Percentiles rank a stretch among this genome's conserved stretches.
These are phyloP conservation scores for Alauda arvensis DNA, from an alignment of 2,797 vertebrate species.

Conservation along the genomic window DNA sequence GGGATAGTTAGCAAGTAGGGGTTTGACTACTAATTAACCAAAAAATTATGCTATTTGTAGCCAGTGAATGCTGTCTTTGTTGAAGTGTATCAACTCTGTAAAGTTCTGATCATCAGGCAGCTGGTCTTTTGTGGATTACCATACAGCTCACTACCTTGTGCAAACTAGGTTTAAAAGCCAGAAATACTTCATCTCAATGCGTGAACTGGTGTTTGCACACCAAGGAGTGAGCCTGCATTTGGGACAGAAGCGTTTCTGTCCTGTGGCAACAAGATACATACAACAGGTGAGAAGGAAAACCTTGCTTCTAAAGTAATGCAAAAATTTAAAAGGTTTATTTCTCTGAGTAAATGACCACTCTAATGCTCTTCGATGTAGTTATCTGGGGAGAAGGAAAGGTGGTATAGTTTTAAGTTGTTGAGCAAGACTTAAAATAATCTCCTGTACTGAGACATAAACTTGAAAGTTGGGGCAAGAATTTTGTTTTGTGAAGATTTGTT, in stretches of 20 bases:
- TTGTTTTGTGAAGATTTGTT: background rate
- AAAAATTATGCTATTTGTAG: background rate
- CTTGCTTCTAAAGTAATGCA: background rate
- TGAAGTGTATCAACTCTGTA: background rate
- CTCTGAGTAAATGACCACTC: background rate
- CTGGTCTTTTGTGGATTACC: background rate
- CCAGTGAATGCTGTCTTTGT: background rate
- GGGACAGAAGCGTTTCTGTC: background rate
- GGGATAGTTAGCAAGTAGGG: background rate
- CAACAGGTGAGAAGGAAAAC: background rate
- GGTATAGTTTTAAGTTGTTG: background rate
- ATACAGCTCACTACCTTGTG: background rate
- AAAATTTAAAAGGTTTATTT: background rate
- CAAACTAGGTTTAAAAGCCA: background rate
- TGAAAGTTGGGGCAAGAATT: background rate
- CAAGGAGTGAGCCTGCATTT: background rate
- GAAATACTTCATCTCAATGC: background rate
- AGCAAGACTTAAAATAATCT: background rate
- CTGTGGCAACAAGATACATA: background rate
- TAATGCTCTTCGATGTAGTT: background rate
- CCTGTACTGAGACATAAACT: background rate
- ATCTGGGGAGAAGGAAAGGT: background rate
- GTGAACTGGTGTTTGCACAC: background rate
- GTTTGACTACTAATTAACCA: background rate
- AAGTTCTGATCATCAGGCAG: background rate